Percentiles rank a stretch among this genome's conserved stretches.
phyloP scores from a whole-genome alignment of 2,797 vertebrate genomes.

The Hybognathus amarus region DNA sequence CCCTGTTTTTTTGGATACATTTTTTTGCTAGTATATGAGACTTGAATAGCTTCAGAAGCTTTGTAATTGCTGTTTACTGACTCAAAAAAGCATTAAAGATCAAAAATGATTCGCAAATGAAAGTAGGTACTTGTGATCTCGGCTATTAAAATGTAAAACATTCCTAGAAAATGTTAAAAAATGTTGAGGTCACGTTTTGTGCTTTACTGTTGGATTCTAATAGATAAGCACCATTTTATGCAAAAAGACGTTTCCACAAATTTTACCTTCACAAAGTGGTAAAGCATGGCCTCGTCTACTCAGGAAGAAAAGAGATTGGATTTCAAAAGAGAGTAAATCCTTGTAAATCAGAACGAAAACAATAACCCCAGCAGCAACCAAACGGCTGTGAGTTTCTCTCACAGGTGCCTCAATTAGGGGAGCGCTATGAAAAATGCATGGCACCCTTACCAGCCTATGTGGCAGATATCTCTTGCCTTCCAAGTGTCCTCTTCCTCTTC shows the following conservation, averaged over 20 bases:
- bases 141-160: not conserved
- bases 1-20: not conserved
- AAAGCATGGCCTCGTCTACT: constrained; percentile 6
- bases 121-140: constrained; percentile 25
- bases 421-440: constrained; percentile 55
- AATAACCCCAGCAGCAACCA: not conserved
- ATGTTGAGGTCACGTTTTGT: not conserved
- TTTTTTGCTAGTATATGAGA: not conserved
- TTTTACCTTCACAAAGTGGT: not conserved
- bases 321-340: constrained; percentile 1
- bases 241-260: not conserved
- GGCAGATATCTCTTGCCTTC: constrained; percentile 39
- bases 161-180: not conserved
- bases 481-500: constrained; percentile 22
- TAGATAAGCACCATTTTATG: not conserved
- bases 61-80: not conserved
- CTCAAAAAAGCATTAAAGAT: not conserved
- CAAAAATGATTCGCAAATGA: not conserved
- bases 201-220: constrained; percentile 6
- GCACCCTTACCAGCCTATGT: constrained; percentile 27
- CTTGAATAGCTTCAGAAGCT: not conserved
- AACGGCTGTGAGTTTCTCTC: constrained; percentile 1
- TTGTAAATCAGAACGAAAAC: constrained; percentile 13
- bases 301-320: not conserved
- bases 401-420: constrained; percentile 42